Conservation (phyloP, 2,113 vertebrate genomes). For the Phocoena phocoena region DNA sequence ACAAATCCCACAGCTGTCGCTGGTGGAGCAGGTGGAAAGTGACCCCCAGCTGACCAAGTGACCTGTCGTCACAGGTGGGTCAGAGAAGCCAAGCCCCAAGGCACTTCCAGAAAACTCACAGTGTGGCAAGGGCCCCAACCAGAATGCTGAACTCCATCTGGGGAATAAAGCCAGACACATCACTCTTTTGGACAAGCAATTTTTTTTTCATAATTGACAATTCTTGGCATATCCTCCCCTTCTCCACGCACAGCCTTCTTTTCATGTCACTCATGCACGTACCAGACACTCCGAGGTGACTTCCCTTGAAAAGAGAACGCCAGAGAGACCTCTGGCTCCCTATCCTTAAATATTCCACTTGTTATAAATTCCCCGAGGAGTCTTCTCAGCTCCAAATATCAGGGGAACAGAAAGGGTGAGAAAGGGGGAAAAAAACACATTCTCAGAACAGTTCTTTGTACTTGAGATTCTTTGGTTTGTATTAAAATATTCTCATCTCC, state of each 20-base stretch:
- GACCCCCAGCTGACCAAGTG: background rate
- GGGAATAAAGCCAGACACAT: slow-evolving; percentile 82
- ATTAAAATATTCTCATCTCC: slow-evolving; percentile 83
- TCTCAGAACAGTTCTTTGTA: slow-evolving; percentile 82
- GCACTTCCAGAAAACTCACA: background rate
- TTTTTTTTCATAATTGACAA: slow-evolving; percentile 86
- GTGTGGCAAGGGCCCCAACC: slow-evolving; percentile 24
- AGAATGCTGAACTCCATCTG: slow-evolving; percentile 61
- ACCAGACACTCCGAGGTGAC: slow-evolving; percentile 85
- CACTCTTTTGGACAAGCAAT: slow-evolving; percentile 75
- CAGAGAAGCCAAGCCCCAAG: background rate
- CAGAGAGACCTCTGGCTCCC: slow-evolving; percentile 82
- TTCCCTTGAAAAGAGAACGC: slow-evolving; percentile 84
- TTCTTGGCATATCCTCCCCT: slow-evolving; percentile 83
- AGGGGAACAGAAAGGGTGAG: slow-evolving; percentile 60
- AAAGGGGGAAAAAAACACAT: background rate
- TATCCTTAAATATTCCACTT: slow-evolving; percentile 86
- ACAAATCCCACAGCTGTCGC: background rate
- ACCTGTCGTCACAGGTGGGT: background rate
- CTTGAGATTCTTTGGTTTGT: slow-evolving; percentile 77
- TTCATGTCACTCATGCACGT: slow-evolving; percentile 84
- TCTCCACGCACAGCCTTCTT: slow-evolving; percentile 79
- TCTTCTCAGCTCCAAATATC: slow-evolving; percentile 79
- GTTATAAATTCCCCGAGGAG: slow-evolving; percentile 84
- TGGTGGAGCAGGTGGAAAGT: background rate